Evolutionary conservation across 2,113 vertebrate genomes (phyloP), one percentile per base, ranked within the genome.

Genomic region (Capricornis sumatraensis): DNA sequence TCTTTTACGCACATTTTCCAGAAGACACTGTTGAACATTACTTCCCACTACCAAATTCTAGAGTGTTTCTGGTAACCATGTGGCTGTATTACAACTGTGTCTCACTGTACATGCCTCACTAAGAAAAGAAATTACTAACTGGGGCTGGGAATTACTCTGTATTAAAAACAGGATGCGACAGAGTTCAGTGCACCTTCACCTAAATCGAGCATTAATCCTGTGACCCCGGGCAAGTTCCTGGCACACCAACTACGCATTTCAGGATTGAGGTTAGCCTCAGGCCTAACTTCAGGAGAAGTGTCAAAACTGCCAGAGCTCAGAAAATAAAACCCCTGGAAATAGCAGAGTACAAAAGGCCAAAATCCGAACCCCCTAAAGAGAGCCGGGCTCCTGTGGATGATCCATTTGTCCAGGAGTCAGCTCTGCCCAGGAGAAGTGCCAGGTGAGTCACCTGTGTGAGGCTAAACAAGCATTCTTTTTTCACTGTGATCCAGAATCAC

Each of bases 401-500:
- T 25, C 40, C 30, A 30, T 15, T 4, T 64, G 76, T 74, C 58
- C 57, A 5, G 45, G 52, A 95, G 91, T n/a, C 53, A 96, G 91
- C 21, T 64, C 84, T 57, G 0, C 0, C 53, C 76, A 95, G 14
- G 1, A 81, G 57, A 81, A 67, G 52, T 9, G 91, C 28, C 71
- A 87, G 60, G 71, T 0, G 0, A 91, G 82, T 43, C 82, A 96
- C 14, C 91, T 0, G 71, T 36, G 83, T 81, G 95, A 87, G 87
- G 71, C 81, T 89, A 93, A 96, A 87, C 67, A 53, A 90, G 36
- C 84, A 97, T 7, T 87, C 85, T 64, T 8, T 71, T 82, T 6
- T 82, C 96, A 87, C 91, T 98, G 36, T 97, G 92, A 98, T 95
- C 62, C 87, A 79, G 6, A 33, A 95, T 17, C 30, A 16, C 92